These are phyloP conservation scores for Crambe crambe DNA, from an alignment of 37 sponge, comb jelly and placozoan genomes.

Conservation along the genomic window DNA sequence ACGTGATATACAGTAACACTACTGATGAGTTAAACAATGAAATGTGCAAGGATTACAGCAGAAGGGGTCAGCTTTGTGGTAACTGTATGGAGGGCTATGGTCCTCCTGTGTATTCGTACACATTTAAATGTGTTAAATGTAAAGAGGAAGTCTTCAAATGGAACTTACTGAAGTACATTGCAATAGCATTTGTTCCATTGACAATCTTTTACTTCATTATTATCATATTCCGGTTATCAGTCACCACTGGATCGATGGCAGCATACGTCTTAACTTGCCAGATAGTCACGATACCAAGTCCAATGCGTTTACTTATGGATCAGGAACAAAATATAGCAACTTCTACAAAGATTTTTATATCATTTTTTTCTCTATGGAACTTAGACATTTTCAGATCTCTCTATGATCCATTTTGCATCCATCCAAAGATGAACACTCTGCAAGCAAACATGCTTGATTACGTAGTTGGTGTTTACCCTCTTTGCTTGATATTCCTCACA, in stretches of 20 bases:
- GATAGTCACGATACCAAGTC: neutral
- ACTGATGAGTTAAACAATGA: neutral
- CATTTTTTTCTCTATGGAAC: conserved; percentile 2
- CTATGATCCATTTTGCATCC: conserved; percentile 22
- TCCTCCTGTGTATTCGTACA: conserved; percentile 24
- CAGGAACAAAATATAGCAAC: too few relatives aligned
- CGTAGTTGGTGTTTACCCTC: conserved; percentile 5
- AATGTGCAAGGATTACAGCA: conserved; percentile 16
- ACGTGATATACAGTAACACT: neutral
- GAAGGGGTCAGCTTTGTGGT: conserved; percentile 38
- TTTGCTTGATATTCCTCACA: neutral
- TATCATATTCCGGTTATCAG: neutral
- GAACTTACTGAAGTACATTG: conserved; percentile 1
- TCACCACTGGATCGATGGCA: neutral
- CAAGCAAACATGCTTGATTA: neutral
- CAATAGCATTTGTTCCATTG: conserved; percentile 6
- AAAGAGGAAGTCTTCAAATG: neutral
- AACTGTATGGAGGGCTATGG: neutral
- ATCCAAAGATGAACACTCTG: neutral
- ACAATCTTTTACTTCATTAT: conserved; percentile 28
- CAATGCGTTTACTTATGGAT: too few relatives aligned
- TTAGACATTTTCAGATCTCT: conserved; percentile 5
- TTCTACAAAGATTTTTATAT: neutral
- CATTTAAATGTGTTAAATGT: conserved; percentile 25
- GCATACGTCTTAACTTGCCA: conserved; percentile 3